Evolutionary conservation across 2,888 invertebrate genomes (phyloP), one percentile per base, ranked within the genome.

Genomic region (Ischnura elegans): DNA sequence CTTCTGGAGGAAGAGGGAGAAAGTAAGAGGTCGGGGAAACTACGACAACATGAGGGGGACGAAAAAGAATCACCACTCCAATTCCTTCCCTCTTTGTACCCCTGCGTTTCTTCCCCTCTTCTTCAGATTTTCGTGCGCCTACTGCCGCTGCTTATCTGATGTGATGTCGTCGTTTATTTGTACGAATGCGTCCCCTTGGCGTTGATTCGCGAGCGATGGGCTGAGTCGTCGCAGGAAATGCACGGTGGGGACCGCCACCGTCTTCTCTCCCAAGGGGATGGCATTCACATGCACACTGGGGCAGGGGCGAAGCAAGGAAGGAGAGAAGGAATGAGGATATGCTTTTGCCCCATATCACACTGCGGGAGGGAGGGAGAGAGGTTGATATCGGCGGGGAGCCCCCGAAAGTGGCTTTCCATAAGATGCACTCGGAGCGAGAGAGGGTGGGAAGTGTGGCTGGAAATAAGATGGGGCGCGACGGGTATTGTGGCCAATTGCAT

Each of bases 151-250:
- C 25, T 86, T 86, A 86, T 86, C 86, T 86, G 86, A 86, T 86
- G 45, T 45, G 45, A 86, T 46, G 86, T 86, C 86, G 6, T 25
- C 45, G n/a, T 46, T 86, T 86, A 86, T 86, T 45, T 45, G 86
- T 86, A 45, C 46, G 46, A 86, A 86, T 86, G 86, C 86, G 45
- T 21, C 46, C 46, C 86, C 43, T 6, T 19, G 43, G 21, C 85
- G 85, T 85, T 85, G 85, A 85, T 45, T 86, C 86, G n/a, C 2
- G 86, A 46, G 29, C 76, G 61, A 61, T 6, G 55, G 55, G 55
- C 21, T 55, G 55, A n/a, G n/a, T n/a, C 55, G 55, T 3, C 55
- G 61, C 21, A 61, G 19, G 25, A 36, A 36, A 13, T 13, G 86
- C 25, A 45, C 45, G 86, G 86, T 4, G 25, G 46, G n/a, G n/a